Percentiles rank a stretch among this genome's conserved stretches.
Conservation (phyloP, 2,888 invertebrate species). For the Elysia crispata region DNA sequence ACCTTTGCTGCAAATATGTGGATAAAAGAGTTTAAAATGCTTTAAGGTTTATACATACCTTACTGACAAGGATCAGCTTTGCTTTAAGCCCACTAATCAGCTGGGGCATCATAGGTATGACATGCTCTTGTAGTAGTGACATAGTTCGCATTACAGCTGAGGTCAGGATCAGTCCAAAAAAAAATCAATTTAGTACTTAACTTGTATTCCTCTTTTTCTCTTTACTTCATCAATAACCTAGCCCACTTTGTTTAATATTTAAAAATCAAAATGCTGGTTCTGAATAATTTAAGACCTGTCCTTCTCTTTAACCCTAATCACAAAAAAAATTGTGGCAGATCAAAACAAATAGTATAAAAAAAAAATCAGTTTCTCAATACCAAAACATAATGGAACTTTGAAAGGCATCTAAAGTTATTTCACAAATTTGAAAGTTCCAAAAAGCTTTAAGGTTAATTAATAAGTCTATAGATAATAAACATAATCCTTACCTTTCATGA, state of each 20-base stretch:
- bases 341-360: no score
- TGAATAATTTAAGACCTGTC: no score
- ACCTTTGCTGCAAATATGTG: not conserved
- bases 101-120: slow-evolving; percentile 88
- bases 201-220: no score
- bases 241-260: no score
- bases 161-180: no score
- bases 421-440: not conserved
- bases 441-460: not conserved
- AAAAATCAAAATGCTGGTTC: no score
- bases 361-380: no score
- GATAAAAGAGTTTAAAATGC: not conserved
- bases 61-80: slow-evolving; percentile 89
- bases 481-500: slow-evolving; percentile 89
- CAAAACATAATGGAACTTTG: no score
- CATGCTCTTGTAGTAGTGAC: slow-evolving; percentile 87
- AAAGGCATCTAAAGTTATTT: not conserved
- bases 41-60: slow-evolving; percentile 61
- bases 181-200: no score
- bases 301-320: no score
- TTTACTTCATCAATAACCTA: no score
- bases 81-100: slow-evolving; percentile 90
- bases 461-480: not conserved
- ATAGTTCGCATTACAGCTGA: slow-evolving; percentile 93
- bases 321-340: no score